Conservation (phyloP, 2,113 vertebrate genomes). For the Peromyscus leucopus region DNA sequence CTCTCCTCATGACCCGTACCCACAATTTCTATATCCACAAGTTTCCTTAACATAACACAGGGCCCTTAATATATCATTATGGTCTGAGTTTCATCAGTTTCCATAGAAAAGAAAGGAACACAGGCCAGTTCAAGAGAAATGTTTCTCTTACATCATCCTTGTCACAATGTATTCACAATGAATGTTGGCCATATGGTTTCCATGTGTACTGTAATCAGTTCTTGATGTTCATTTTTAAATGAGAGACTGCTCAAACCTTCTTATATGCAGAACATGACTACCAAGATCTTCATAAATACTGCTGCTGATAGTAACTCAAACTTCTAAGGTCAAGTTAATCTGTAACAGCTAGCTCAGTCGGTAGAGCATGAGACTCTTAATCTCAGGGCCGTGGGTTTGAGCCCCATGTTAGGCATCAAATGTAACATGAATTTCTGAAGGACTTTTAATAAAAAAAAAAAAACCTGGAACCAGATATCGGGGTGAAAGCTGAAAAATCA, state of each 20-base stretch:
- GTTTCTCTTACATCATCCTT: not conserved
- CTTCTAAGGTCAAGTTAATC: conserved; percentile 3
- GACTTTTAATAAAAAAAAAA: too few relatives aligned
- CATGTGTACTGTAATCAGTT: not conserved
- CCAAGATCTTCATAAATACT: not conserved
- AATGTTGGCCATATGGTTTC: not conserved
- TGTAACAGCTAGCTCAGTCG: conserved; percentile 86
- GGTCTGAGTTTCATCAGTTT: not conserved
- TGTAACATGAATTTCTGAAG: too few relatives aligned
- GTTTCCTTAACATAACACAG: not conserved
- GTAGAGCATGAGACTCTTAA: conserved; percentile 89
- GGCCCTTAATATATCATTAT: not conserved
- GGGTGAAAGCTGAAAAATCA: too few relatives aligned
- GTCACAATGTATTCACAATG: not conserved
- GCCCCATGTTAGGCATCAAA: too few relatives aligned
- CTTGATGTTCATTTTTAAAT: not conserved
- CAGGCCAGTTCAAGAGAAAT: not conserved
- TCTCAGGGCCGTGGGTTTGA: conserved; percentile 78
- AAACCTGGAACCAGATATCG: too few relatives aligned
- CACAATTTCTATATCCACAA: not conserved
- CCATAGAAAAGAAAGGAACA: not conserved
- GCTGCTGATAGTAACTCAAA: not conserved
- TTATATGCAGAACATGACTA: not conserved
- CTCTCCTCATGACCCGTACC: not conserved
- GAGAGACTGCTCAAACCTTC: not conserved